Evolutionary conservation across 2,797 vertebrate genomes (phyloP), one percentile per base, ranked within the genome.

Genomic region (Valencia hispanica): DNA sequence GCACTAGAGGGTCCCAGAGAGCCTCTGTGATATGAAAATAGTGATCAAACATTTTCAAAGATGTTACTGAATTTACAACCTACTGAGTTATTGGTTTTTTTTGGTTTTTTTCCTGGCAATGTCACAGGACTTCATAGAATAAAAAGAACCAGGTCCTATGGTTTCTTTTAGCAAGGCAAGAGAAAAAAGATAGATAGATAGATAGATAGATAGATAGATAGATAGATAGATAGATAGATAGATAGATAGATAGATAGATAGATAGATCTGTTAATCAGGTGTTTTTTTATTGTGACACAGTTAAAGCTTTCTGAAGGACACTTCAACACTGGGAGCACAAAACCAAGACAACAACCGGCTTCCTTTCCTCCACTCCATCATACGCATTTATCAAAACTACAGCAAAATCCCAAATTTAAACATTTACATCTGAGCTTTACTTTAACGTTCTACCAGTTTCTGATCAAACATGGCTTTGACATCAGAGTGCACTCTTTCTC

Each of bases 371-470:
- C 18, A 63, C 18, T 9, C 34, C 36, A 0, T 47, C 36, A 51
- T 57, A 70, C 1, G 84, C 85, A 75, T 78, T 79, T 74, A 83
- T 81, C 74, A 82, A 87, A 85, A 83, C 57, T 50, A 87, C 84
- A 25, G 78, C 78, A 71, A 87, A 77, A 79, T 66, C 78, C 80
- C 83, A 34, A 77, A 69, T 73, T 73, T 6, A 77, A 71, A 86
- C 81, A 75, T 71, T 81, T 69, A 74, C 70, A 82, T 71, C 74
- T 45, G 41, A 7, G 7, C 68, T 65, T 69, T 48, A 47, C 77
- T 27, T 10, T 57, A 81, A 53, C 27, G 72, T 34, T 9, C 74
- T 32, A 34, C 27, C 57, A 71, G 18, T 65, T 79, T 68, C 48
- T 66, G 61, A 34, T 59, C 76, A 77, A 53, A 78, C 77, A 81